Evolutionary conservation across 2,888 invertebrate genomes (phyloP).

Genomic region (Hipparchia sbordonii): DNA sequence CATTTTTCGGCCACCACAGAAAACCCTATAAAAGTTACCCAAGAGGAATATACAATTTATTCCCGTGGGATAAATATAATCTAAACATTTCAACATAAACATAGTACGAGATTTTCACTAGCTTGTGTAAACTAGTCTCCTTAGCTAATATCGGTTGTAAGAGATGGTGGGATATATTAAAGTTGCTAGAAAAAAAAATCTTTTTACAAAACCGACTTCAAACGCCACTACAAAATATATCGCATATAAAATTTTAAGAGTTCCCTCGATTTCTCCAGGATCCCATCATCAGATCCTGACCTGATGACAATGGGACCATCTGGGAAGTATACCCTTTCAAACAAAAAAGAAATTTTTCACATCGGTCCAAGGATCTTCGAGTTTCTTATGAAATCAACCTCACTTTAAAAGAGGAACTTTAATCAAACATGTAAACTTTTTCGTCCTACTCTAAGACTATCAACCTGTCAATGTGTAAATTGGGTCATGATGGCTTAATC

Average conservation of each 20-base stretch:
- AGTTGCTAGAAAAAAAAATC: too few species aligned
- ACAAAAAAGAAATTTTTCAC: too few species aligned
- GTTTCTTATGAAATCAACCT: too few species aligned
- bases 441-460: neutral
- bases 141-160: neutral
- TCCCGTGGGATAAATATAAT: slow-evolving; percentile 28
- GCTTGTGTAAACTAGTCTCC: slow-evolving; percentile 1
- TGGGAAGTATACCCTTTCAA: too few species aligned
- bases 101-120: slow-evolving; percentile 3
- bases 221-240: too few species aligned
- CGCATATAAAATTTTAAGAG: too few species aligned
- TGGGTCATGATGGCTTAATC: slow-evolving; percentile 13
- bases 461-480: neutral
- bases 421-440: neutral
- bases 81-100: slow-evolving; percentile 24
- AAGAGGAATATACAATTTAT: neutral
- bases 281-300: too few species aligned
- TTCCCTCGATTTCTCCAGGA: too few species aligned
- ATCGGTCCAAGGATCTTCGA: too few species aligned
- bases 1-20: slow-evolving; percentile 5
- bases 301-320: too few species aligned
- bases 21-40: slow-evolving; percentile 17
- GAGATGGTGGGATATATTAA: neutral
- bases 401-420: too few species aligned
- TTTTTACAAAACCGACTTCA: too few species aligned